A percentile compares a stretch with the other conserved stretches of the same genome.
phyloP scores from a whole-genome alignment of 2,888 invertebrate genomes.

The Stenchaetothrips biformis region DNA sequence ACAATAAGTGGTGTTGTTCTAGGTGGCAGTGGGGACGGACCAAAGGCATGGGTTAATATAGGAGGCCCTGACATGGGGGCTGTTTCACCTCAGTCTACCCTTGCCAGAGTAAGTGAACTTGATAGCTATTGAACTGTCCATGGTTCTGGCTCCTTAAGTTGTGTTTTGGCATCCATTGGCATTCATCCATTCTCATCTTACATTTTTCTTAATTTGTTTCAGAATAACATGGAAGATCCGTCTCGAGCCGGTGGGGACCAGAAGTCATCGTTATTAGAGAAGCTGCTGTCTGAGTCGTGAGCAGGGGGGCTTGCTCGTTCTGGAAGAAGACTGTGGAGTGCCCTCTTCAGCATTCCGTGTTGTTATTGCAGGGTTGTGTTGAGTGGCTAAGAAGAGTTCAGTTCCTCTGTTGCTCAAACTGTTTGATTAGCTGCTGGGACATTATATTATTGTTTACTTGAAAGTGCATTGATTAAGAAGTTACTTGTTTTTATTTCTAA shows the following conservation, averaged over 20 bases:
- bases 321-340: neutral
- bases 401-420: conserved; percentile 24
- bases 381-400: conserved; percentile 18
- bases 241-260: conserved; percentile 63
- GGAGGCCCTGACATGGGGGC: conserved; percentile 49
- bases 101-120: conserved; percentile 56
- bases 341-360: conserved; percentile 3
- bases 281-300: conserved; percentile 70
- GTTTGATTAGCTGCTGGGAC: conserved; percentile 16
- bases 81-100: conserved; percentile 50
- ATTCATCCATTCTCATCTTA: neutral
- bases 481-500: conserved; percentile 25
- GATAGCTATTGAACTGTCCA: neutral
- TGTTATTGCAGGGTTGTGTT: conserved; percentile 20
- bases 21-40: conserved; percentile 52
- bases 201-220: conserved; percentile 43
- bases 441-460: conserved; percentile 24
- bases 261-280: conserved; percentile 76
- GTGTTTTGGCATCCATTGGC: neutral
- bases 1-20: neutral
- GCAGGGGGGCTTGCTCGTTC: neutral
- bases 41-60: conserved; percentile 53
- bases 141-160: neutral
- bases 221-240: conserved; percentile 70
- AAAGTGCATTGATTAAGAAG: conserved; percentile 25